phyloP scores from a whole-genome alignment of 2,797 vertebrate genomes.

The Pseudochirops corinnae region DNA sequence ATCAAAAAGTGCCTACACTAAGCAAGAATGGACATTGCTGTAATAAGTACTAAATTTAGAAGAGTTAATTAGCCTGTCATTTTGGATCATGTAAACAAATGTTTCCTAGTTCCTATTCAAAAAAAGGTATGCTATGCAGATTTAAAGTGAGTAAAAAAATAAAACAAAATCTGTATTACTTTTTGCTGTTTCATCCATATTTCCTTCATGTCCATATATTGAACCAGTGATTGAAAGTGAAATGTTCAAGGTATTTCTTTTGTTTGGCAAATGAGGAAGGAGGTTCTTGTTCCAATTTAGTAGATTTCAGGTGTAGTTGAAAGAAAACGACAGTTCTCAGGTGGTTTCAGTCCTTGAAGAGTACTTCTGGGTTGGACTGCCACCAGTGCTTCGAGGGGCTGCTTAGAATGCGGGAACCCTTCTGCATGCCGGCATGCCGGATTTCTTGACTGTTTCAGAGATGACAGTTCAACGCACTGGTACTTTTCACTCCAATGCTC shows the following conservation, averaged over 20 bases:
- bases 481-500: slow-evolving; percentile 65
- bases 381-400: slow-evolving; percentile 37
- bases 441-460: slow-evolving; percentile 70
- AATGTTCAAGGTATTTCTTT: background rate
- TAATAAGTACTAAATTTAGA: slow-evolving; percentile 2
- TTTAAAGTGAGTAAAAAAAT: slow-evolving; percentile 2
- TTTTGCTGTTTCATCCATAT: background rate
- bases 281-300: slow-evolving; percentile 22
- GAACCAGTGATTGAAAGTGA: slow-evolving; percentile 44
- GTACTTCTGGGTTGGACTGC: slow-evolving; percentile 38
- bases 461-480: slow-evolving; percentile 57
- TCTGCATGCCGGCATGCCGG: slow-evolving; percentile 77
- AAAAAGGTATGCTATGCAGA: slow-evolving; percentile 21
- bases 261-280: slow-evolving; percentile 53
- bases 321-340: background rate
- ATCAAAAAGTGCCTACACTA: slow-evolving; percentile 74
- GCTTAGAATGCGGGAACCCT: slow-evolving; percentile 71
- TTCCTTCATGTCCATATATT: slow-evolving; percentile 38
- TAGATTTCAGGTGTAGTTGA: slow-evolving; percentile 45
- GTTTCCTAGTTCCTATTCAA: slow-evolving; percentile 10
- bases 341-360: slow-evolving; percentile 40
- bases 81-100: slow-evolving; percentile 28
- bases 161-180: slow-evolving; percentile 41
- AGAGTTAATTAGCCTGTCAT: background rate
- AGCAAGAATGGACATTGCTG: background rate